A percentile compares a stretch with the other conserved stretches of the same genome.
phyloP scores from a whole-genome alignment of 2,888 invertebrate genomes.

The Sinelater perroti region DNA sequence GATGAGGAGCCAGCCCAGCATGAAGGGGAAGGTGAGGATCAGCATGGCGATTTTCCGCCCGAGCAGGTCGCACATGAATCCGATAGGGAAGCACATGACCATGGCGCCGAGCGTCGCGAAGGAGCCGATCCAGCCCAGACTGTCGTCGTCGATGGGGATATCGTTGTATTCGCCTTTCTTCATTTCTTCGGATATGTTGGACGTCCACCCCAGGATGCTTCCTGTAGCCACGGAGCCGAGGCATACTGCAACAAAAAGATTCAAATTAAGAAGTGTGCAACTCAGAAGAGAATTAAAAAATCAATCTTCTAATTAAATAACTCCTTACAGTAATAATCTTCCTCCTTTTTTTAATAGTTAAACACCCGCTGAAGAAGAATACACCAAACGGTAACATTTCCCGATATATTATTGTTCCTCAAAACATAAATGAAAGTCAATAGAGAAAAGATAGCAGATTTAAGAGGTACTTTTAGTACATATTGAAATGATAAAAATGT shows the following conservation, averaged over 20 bases:
- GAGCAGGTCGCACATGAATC: constrained; percentile 69
- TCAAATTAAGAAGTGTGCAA: not conserved
- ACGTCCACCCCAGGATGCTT: constrained; percentile 80
- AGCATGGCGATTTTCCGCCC: constrained; percentile 78
- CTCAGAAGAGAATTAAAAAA: too few relatives aligned
- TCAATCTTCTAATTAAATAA: too few relatives aligned
- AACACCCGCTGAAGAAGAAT: too few relatives aligned
- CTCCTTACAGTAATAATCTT: too few relatives aligned
- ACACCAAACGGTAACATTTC: too few relatives aligned
- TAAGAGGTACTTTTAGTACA: too few relatives aligned
- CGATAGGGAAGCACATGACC: constrained; percentile 76
- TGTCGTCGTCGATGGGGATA: constrained; percentile 62
- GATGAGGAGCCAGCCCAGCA: constrained; percentile 78
- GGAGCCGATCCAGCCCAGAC: constrained; percentile 80
- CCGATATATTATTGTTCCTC: too few relatives aligned
- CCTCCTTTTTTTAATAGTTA: too few relatives aligned
- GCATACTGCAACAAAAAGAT: constrained; percentile 65
- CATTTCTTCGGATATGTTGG: constrained; percentile 70
- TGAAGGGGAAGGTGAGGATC: constrained; percentile 71
- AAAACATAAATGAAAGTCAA: too few relatives aligned
- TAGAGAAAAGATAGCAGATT: too few relatives aligned
- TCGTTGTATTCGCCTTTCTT: constrained; percentile 61
- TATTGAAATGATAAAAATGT: too few relatives aligned
- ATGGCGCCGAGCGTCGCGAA: constrained; percentile 77
- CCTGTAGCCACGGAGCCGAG: constrained; percentile 82